Base-by-base conservation (phyloP, 1,140 invertebrate species). In the Eulimnadia texana region DNA sequence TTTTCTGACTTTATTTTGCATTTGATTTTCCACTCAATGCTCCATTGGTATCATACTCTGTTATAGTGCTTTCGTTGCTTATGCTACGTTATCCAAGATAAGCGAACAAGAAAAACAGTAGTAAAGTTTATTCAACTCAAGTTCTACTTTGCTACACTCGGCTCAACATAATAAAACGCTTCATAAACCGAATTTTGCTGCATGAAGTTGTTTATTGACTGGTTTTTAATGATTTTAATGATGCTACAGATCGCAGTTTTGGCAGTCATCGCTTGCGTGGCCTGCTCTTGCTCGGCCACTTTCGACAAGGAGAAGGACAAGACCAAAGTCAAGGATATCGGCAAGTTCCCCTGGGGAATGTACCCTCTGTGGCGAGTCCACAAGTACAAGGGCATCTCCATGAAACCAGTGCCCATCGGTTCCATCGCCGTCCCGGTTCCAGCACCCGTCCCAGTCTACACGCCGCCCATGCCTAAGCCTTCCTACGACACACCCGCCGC, bases 341-440 rank as follows among this genome's bases (percentile, higher is more conserved):
- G 27, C 2, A 58, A 58, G 42, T 58, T 61, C 13, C 60, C 60
- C 20, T 61, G 60, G 60, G 60, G 60, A 3, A 55, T 61, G 22
- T 61, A 61, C 53, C 60, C 60, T 2, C 50, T 61, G 16, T 61
- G 60, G 60, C 51, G 53, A 27, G 52, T 61, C 11, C 60, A 61
- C 52, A 61, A 61, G 25, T 61, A 61, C 53, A 61, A 61, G 25
- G 60, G 60, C 16, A 53, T 61, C 27, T 61, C 60, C 25, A 25
- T 61, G n/a, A 56, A 29, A n/a, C 60, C 60, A 20, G 60, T 61
- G 52, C 60, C 60, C 20, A 61, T 61, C 25, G 60, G 60, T 28
- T 16, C 19, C 20, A 24, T 61, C 3, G 50, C 47, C 19, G 20
- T 53, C 16, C 11, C 60, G 11, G 49, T 58, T 13, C 24, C 49